Percentiles rank a stretch among this genome's conserved stretches.
These are phyloP conservation scores for Drosophila phalerata DNA, from an alignment of 2,888 invertebrate genomes.

Conservation along the genomic window DNA sequence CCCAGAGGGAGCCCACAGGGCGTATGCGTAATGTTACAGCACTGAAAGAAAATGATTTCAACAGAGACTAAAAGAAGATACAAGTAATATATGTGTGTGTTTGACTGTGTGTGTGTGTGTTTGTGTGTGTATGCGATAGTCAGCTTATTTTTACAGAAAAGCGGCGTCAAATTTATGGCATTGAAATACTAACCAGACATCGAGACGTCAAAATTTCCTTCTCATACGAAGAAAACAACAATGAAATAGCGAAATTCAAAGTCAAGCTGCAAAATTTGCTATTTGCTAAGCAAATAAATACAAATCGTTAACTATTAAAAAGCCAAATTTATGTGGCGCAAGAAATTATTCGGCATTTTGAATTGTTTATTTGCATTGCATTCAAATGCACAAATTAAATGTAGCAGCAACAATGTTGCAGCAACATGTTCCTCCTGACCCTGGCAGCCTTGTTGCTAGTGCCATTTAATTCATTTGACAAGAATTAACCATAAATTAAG, in stretches of 20 bases:
- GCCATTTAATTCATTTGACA: slow-evolving; percentile 2
- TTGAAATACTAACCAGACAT: slow-evolving; percentile 77
- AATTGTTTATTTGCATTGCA: slow-evolving; percentile 45
- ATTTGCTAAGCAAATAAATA: slow-evolving; percentile 58
- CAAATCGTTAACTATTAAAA: slow-evolving; percentile 55
- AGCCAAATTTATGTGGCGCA: slow-evolving; percentile 54
- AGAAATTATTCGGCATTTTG: slow-evolving; percentile 23
- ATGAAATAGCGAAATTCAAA: slow-evolving; percentile 40
- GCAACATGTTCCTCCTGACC: slow-evolving; percentile 32
- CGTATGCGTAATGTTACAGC: slow-evolving; percentile 72
- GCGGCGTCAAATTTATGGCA: slow-evolving; percentile 78
- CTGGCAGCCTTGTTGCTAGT: slow-evolving; percentile 28
- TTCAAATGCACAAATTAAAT: slow-evolving; percentile 46
- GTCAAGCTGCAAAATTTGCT: slow-evolving; percentile 44
- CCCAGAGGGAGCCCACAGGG: slow-evolving; percentile 53
- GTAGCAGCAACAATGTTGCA: slow-evolving; percentile 25
- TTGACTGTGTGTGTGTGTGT: slow-evolving; percentile 17
- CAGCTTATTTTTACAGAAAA: slow-evolving; percentile 53
- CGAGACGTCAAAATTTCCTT: slow-evolving; percentile 68
- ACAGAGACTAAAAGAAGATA: background rate
- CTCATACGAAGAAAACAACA: background rate
- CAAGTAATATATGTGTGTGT: slow-evolving; percentile 5
- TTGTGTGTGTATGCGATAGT: slow-evolving; percentile 26
- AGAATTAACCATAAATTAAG: slow-evolving; percentile 41
- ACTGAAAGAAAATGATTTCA: slow-evolving; percentile 32